Evolutionary conservation across 53 echinoderm and acorn worm genomes (phyloP).

Genomic region (Holothuria leucospilota): DNA sequence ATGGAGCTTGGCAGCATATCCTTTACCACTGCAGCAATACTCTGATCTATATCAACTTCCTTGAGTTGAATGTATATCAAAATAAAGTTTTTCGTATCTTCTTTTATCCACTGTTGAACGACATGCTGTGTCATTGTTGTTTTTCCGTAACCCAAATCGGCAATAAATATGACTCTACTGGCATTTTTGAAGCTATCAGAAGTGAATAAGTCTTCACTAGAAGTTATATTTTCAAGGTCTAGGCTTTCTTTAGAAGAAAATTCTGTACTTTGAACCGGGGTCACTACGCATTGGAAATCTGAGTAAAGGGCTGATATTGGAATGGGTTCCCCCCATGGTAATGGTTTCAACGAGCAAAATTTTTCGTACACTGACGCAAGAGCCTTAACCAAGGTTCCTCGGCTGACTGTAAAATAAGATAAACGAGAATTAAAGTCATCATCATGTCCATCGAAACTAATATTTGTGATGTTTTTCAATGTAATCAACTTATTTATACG

Average conservation of each 20-base stretch:
- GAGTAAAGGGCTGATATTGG: background rate
- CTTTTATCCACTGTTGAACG: background rate
- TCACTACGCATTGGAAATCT: too few relatives aligned
- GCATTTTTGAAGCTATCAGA: background rate
- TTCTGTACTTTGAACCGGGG: background rate
- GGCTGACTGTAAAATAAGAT: too few relatives aligned
- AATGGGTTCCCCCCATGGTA: conserved; percentile 14
- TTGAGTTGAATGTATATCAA: conserved; percentile 29
- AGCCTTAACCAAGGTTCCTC: background rate
- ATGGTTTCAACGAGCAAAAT: background rate
- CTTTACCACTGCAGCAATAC: background rate
- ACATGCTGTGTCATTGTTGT: conserved; percentile 10
- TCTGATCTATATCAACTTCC: background rate
- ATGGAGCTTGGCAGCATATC: background rate
- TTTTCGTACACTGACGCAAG: background rate
- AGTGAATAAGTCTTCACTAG: background rate
- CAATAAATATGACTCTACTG: background rate
- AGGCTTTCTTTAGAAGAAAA: background rate
- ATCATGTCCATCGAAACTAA: too few relatives aligned
- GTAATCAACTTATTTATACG: too few relatives aligned
- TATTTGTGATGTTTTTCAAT: too few relatives aligned
- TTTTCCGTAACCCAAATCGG: conserved; percentile 23
- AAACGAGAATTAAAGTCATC: too few relatives aligned
- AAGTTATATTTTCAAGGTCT: too few relatives aligned
- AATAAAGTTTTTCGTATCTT: background rate